Conservation (phyloP, 2,888 invertebrate genomes). For the Mythimna lalbum region DNA sequence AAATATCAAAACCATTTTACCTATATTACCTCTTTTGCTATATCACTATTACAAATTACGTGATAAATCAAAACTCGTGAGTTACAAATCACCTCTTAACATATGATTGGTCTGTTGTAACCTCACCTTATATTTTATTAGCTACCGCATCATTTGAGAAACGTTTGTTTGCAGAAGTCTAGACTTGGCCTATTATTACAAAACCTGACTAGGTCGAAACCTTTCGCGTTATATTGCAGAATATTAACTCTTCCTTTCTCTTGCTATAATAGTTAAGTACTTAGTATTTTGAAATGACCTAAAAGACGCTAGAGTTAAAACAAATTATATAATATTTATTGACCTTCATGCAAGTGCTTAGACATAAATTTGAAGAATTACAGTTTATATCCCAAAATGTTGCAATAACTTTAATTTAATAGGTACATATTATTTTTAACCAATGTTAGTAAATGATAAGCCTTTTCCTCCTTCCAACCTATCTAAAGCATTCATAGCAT, state of each 20-base stretch:
- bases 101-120: slow-evolving; percentile 20
- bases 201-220: slow-evolving; percentile 39
- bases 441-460: background rate
- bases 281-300: slow-evolving; percentile 16
- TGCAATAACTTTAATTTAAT: background rate
- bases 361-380: background rate
- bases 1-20: no score
- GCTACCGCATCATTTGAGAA: slow-evolving; percentile 22
- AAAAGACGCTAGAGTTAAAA: background rate
- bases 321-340: slow-evolving; percentile 13
- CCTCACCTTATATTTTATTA: slow-evolving; percentile 17
- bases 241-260: slow-evolving; percentile 35
- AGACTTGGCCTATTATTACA: slow-evolving; percentile 37
- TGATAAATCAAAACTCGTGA: slow-evolving; percentile 27
- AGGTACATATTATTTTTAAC: background rate
- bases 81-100: slow-evolving; percentile 21
- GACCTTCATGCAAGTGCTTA: slow-evolving; percentile 8
- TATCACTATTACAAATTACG: slow-evolving; percentile 5
- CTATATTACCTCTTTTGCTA: no score
- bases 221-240: slow-evolving; percentile 54
- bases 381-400: background rate
- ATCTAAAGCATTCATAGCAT: background rate
- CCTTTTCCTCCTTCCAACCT: slow-evolving; percentile 11
- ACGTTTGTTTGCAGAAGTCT: slow-evolving; percentile 38
- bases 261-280: slow-evolving; percentile 13